Conservation (phyloP, 1,140 invertebrate species). For the Aphis craccivora region DNA sequence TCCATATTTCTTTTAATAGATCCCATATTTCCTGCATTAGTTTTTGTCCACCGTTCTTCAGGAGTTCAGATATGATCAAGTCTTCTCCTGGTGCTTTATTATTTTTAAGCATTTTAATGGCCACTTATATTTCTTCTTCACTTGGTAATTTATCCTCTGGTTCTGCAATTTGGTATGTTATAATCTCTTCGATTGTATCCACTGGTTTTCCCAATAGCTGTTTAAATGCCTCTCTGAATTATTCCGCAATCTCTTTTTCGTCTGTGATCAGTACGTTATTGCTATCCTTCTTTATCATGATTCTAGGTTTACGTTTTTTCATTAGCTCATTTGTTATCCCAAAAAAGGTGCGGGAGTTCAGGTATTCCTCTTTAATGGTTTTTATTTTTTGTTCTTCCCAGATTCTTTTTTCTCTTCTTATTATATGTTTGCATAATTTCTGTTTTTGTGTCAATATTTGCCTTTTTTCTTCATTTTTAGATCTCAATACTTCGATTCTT, state of each 20-base stretch:
- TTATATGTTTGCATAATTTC: background rate
- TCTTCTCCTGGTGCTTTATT: slow-evolving; percentile 61
- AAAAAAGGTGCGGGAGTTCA: background rate
- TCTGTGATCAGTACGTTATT: slow-evolving; percentile 38
- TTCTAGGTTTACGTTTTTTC: no score
- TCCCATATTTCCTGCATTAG: slow-evolving; percentile 59
- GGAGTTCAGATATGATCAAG: slow-evolving; percentile 23
- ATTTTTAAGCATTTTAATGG: slow-evolving; percentile 59
- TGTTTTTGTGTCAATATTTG: slow-evolving; percentile 2
- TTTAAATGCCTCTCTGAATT: slow-evolving; percentile 27
- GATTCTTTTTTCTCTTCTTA: slow-evolving; percentile 2
- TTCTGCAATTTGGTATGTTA: slow-evolving; percentile 54
- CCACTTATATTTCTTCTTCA: slow-evolving; percentile 42
- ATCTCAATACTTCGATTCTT: slow-evolving; percentile 26
- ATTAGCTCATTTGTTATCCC: no score
- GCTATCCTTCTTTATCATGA: background rate
- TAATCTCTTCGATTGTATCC: slow-evolving; percentile 53
- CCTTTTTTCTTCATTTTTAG: background rate
- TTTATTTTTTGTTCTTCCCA: slow-evolving; percentile 31
- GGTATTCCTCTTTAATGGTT: slow-evolving; percentile 24
- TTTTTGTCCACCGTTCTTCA: slow-evolving; percentile 60
- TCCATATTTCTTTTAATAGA: slow-evolving; percentile 52
- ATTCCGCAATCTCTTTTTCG: slow-evolving; percentile 30
- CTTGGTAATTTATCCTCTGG: slow-evolving; percentile 49
- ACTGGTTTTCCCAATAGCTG: slow-evolving; percentile 30